Evolutionary conservation across 2,888 invertebrate genomes (phyloP).

Genomic region (Noctua comes): DNA sequence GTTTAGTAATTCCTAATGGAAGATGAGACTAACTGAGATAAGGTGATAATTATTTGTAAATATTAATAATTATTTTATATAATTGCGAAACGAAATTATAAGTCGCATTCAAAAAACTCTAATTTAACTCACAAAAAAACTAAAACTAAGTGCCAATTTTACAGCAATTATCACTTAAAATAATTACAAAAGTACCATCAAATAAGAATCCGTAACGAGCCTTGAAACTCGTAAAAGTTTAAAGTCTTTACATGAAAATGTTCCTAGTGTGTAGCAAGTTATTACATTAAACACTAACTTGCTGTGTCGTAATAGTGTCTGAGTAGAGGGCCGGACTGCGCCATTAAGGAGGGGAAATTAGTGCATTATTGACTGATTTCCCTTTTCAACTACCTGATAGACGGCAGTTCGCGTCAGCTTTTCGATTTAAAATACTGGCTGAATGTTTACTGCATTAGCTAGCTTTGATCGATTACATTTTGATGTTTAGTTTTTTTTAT

Average conservation of each 20-base stretch:
- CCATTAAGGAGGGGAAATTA: slow-evolving; percentile 90
- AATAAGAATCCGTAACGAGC: slow-evolving; percentile 58
- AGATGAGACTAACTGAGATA: not conserved
- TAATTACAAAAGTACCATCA: slow-evolving; percentile 56
- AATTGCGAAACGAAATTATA: slow-evolving; percentile 24
- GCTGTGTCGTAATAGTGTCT: slow-evolving; percentile 83
- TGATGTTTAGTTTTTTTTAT: slow-evolving; percentile 59
- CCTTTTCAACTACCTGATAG: slow-evolving; percentile 88
- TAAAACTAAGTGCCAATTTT: slow-evolving; percentile 48
- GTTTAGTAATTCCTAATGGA: not conserved
- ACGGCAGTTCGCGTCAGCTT: slow-evolving; percentile 78
- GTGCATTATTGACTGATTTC: slow-evolving; percentile 91
- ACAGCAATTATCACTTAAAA: slow-evolving; percentile 55
- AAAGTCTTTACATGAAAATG: slow-evolving; percentile 71
- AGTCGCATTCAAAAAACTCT: slow-evolving; percentile 11
- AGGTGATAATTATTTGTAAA: not conserved
- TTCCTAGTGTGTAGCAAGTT: slow-evolving; percentile 68
- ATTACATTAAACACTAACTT: slow-evolving; percentile 79
- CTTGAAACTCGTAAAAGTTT: slow-evolving; percentile 63
- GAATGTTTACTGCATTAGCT: slow-evolving; percentile 79
- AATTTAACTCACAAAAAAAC: slow-evolving; percentile 37
- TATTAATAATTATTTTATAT: slow-evolving; percentile 9
- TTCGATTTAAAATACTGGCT: slow-evolving; percentile 83
- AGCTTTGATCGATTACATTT: slow-evolving; percentile 72
- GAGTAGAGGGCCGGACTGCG: slow-evolving; percentile 76